Evolutionary conservation across 2,888 invertebrate species (phyloP), one percentile per base, ranked within the genome.

Genomic region (Melolontha melolontha): DNA sequence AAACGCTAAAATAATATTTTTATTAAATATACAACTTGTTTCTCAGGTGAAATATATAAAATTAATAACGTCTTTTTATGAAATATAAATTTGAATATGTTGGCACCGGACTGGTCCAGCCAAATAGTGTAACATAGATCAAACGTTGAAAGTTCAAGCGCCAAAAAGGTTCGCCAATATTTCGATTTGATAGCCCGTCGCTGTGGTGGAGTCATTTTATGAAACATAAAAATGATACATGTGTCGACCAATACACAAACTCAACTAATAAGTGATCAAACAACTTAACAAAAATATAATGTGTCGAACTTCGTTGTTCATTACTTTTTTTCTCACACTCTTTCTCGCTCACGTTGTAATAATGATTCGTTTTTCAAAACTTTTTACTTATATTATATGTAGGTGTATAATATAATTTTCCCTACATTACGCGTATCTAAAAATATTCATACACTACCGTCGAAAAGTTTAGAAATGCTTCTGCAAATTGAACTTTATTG

Each of bases 151-250:
- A 57, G 34, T 44, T 47, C 52, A 47, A 67, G 55, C 59, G 59
- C 63, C 55, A 51, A 52, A 62, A 40, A 51, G 52, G 68, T 16
- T 47, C 68, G 66, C 62, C 68, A 68, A 70, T 70, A 66, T 68
- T 62, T 66, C 66, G 68, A 70, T 70, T 70, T 70, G 68, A 68
- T 70, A 44, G 70, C 55, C 55, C 68, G 70, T 62, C 70, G 67
- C 64, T 67, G 64, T 67, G 64, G 64, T 64, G 59, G 67, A 69
- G 62, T 66, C 67, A 70, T 68, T 67, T 71, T 71, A 70, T 65
- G 64, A 67, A 69, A 70, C 71, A 68, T 71, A 72, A 72, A 72
- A 71, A 68, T 72, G 69, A 72, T 67, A 70, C 68, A 70, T 67
- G 67, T 70, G 67, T 57, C 54, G 55, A 51, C 52, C 64, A 71